phyloP scores from a whole-genome alignment of 1,140 invertebrate genomes.

The Lineus longissimus region DNA sequence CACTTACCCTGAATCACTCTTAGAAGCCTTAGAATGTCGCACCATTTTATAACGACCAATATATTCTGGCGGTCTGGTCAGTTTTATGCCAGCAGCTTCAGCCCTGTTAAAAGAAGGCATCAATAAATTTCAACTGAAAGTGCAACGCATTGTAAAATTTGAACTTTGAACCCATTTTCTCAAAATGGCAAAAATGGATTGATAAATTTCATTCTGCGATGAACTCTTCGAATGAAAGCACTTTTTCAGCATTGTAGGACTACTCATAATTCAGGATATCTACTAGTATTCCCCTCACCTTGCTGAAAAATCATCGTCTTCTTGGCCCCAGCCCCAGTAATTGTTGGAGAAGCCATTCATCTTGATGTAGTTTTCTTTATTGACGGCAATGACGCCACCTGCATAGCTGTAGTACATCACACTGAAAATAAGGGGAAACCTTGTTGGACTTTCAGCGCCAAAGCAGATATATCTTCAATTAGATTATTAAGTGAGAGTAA shows the following conservation, averaged over 20 bases:
- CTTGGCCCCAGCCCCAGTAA: conserved; percentile 76
- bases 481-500: too few species aligned
- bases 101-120: conserved; percentile 23
- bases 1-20: conserved; percentile 42
- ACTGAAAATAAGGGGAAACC: conserved; percentile 27
- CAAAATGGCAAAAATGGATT: too few species aligned
- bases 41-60: conserved; percentile 53
- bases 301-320: conserved; percentile 52
- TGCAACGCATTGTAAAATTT: too few species aligned
- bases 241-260: too few species aligned
- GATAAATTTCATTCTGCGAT: too few species aligned
- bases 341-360: conserved; percentile 91
- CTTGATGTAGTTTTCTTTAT: conserved; percentile 62
- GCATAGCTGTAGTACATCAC: conserved; percentile 50
- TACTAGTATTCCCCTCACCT: too few species aligned
- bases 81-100: conserved; percentile 31
- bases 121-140: neutral
- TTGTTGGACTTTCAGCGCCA: too few species aligned
- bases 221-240: too few species aligned
- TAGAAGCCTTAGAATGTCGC: conserved; percentile 39
- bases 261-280: too few species aligned
- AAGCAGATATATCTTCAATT: too few species aligned
- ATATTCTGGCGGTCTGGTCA: conserved; percentile 46
- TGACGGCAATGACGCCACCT: conserved; percentile 47
- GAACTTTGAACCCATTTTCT: too few species aligned